A percentile compares a stretch with the other conserved stretches of the same genome.
These are phyloP conservation scores for Calameuta pallipes DNA, from an alignment of 2,888 invertebrate genomes.

Conservation along the genomic window DNA sequence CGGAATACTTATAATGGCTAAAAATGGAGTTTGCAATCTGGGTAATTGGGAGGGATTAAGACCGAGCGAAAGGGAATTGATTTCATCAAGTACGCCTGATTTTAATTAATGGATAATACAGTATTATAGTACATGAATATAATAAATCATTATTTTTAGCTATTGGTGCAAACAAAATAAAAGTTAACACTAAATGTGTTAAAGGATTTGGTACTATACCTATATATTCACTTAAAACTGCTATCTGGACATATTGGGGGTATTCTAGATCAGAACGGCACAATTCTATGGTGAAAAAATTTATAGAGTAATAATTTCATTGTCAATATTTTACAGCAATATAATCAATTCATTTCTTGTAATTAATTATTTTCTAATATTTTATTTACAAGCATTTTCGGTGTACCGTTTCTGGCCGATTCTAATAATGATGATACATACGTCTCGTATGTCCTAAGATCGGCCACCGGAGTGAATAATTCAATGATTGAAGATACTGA, in stretches of 20 bases:
- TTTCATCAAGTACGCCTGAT: background rate
- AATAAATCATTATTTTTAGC: background rate
- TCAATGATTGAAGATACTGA: background rate
- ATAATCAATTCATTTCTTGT: background rate
- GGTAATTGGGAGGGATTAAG: slow-evolving; percentile 38
- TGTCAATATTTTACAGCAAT: background rate
- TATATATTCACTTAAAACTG: slow-evolving; percentile 33
- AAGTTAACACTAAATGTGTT: slow-evolving; percentile 13
- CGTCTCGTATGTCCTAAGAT: background rate
- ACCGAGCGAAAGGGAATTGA: slow-evolving; percentile 23
- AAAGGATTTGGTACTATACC: background rate
- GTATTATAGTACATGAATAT: background rate
- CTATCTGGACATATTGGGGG: slow-evolving; percentile 43
- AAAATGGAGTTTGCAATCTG: slow-evolving; percentile 37
- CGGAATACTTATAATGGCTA: slow-evolving; percentile 35
- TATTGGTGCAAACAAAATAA: background rate
- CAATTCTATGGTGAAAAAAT: background rate
- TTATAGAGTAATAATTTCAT: background rate
- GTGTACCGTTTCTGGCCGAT: slow-evolving; percentile 44
- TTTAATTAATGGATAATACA: background rate
- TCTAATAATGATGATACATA: slow-evolving; percentile 15
- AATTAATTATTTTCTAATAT: background rate
- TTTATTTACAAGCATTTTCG: slow-evolving; percentile 39
- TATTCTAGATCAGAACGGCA: slow-evolving; percentile 3
- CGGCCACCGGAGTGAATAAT: background rate